Base-by-base conservation (phyloP, 2,113 vertebrate species). In the Todiramphus chloris region DNA sequence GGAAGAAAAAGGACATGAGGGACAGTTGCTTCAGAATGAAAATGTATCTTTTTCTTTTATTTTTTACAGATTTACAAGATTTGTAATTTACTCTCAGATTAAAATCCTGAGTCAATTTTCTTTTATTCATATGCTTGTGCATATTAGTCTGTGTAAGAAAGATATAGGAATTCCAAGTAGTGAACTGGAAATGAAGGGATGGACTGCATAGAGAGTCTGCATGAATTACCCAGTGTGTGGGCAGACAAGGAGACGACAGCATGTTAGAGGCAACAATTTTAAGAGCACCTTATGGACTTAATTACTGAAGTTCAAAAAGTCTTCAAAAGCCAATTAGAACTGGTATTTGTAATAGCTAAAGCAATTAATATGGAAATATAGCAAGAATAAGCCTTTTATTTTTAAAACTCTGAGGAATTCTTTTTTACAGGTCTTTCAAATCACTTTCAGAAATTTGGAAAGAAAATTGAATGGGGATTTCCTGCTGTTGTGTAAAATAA, bases 361-460 rank as follows among this genome's bases (percentile, higher is more conserved):
- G 60, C 93, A 93, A 97, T 96, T 97, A 96, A 98, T 97, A 95
- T 93, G 86, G 91, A 97, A 95, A 96, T 96, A 96, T 5, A 94
- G 44, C 85, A 94, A 96, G 91, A 92, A 93, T 51, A 41, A 95
- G 16, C 39, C 33, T 64, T 96, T 96, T 77, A 81, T 83, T 90
- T 91, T 81, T 67, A 74, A 86, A 96, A 84, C 83, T 83, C 96
- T 6, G 8, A 96, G 96, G 96, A 97, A 95, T 97, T 96, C 88
- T 97, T 96, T 94, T 85, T 97, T 98, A 93, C 89, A 82, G 58
- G 87, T 83, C 89, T 95, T 97, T 96, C 90, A 96, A 96, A 97
- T 93, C 93, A 97, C 83, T 97, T 97, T 91, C 93, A 97, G 89
- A 97, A 95, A 94, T 88, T 94, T 97, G 92, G 95, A 97, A 94